These are phyloP conservation scores for chimpanzee (Pan troglodytes) DNA, from an alignment of 2,113 vertebrate genomes.

Conservation along the genomic window DNA sequence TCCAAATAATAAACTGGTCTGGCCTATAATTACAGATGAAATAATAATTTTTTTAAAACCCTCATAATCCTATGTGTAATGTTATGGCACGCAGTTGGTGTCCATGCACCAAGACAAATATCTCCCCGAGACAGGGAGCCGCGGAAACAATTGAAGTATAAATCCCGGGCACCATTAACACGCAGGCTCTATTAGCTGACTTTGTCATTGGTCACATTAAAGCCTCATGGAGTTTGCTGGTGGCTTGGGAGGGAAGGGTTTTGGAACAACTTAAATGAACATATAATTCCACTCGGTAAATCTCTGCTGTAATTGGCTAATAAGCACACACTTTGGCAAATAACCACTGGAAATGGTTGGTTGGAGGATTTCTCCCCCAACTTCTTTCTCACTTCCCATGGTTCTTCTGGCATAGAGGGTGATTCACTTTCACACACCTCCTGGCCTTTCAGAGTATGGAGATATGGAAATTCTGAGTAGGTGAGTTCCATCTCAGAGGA, in stretches of 20 bases:
- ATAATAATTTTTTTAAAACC: constrained; percentile 60
- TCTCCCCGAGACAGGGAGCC: constrained; percentile 73
- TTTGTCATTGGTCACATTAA: constrained; percentile 81
- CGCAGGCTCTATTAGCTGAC: constrained; percentile 82
- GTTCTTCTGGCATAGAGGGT: not conserved
- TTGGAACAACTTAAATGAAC: constrained; percentile 78
- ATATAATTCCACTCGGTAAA: constrained; percentile 79
- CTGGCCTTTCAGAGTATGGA: not conserved
- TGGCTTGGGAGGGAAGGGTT: constrained; percentile 75
- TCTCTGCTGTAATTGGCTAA: constrained; percentile 84
- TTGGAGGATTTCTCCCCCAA: not conserved
- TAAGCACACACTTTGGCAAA: constrained; percentile 72
- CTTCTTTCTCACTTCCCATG: not conserved
- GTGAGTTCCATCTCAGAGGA: not conserved
- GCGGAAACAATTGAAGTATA: constrained; percentile 83
- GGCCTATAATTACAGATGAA: constrained; percentile 81
- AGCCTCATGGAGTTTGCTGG: constrained; percentile 76
- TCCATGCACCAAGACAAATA: constrained; percentile 79
- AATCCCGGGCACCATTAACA: constrained; percentile 83
- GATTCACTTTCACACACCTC: not conserved
- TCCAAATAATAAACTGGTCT: constrained; percentile 81
- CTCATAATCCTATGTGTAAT: constrained; percentile 74
- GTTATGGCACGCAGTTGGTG: constrained; percentile 72
- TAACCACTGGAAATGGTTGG: constrained; percentile 50
- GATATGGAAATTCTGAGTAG: too few relatives aligned